Conservation (phyloP, 2,888 invertebrate genomes). For the Cryptocheilus praepositus region DNA sequence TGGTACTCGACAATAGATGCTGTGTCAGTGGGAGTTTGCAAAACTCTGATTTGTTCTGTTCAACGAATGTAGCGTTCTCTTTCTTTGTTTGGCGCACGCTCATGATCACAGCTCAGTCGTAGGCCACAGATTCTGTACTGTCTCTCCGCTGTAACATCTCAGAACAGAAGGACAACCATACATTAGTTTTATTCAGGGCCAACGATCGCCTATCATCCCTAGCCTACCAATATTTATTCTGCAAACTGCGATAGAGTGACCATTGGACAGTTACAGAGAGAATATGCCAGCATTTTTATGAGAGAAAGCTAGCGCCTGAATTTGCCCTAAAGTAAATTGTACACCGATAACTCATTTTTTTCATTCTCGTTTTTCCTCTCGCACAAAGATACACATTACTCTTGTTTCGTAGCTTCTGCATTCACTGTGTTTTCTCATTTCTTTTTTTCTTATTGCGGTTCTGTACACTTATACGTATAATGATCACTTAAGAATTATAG, state of each 20-base stretch:
- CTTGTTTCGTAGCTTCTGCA: slow-evolving; percentile 47
- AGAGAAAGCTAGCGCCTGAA: slow-evolving; percentile 55
- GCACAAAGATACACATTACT: slow-evolving; percentile 48
- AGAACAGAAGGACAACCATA: slow-evolving; percentile 77
- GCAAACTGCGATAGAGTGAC: slow-evolving; percentile 50
- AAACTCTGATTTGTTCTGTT: slow-evolving; percentile 73
- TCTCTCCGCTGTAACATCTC: slow-evolving; percentile 77
- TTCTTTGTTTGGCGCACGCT: slow-evolving; percentile 74
- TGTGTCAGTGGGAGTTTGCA: slow-evolving; percentile 68
- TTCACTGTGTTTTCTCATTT: slow-evolving; percentile 49
- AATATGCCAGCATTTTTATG: slow-evolving; percentile 50
- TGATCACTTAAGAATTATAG: slow-evolving; percentile 48
- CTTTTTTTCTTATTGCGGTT: slow-evolving; percentile 25
- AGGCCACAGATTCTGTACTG: slow-evolving; percentile 75
- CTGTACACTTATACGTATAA: slow-evolving; percentile 47
- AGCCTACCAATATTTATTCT: slow-evolving; percentile 61
- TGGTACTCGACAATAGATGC: slow-evolving; percentile 69
- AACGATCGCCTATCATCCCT: slow-evolving; percentile 64
- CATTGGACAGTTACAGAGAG: slow-evolving; percentile 51
- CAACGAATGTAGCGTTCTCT: slow-evolving; percentile 73
- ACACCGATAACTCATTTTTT: slow-evolving; percentile 25
- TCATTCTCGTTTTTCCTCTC: too few species aligned
- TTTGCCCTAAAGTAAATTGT: slow-evolving; percentile 49
- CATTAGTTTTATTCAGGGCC: slow-evolving; percentile 74
- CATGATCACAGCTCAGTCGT: slow-evolving; percentile 75